These are phyloP conservation scores for Lophochroa leadbeateri DNA, from an alignment of 2,113 vertebrate genomes.

Conservation along the genomic window DNA sequence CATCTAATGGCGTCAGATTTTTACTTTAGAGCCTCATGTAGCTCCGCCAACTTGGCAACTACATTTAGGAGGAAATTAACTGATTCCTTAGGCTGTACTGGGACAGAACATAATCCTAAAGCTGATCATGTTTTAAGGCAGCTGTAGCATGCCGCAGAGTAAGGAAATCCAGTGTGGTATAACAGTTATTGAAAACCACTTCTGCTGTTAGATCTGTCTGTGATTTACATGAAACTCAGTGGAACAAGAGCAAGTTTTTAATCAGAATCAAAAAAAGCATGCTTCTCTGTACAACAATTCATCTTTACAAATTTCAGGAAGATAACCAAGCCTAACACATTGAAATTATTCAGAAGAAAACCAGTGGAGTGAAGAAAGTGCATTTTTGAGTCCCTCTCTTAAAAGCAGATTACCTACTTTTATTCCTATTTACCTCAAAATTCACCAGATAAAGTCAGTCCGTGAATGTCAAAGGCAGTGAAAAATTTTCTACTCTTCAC, in stretches of 20 bases:
- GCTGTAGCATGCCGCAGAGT: neutral
- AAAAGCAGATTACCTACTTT: neutral
- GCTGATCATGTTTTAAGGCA: neutral
- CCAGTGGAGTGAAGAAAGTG: neutral
- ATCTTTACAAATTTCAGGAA: neutral
- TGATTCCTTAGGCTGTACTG: neutral
- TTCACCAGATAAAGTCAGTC: neutral
- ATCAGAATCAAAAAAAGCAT: neutral
- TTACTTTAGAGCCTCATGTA: neutral
- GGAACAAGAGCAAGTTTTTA: neutral
- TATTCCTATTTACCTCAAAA: neutral
- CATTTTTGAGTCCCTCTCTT: neutral
- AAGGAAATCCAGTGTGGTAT: neutral
- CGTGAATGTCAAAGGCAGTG: neutral
- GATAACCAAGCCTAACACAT: neutral
- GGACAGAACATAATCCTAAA: neutral
- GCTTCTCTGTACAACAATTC: neutral
- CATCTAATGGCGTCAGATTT: neutral
- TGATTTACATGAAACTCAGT: neutral
- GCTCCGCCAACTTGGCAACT: neutral
- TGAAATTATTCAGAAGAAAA: neutral
- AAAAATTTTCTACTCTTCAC: neutral
- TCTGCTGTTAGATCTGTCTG: neutral
- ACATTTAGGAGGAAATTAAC: neutral
- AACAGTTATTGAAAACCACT: neutral